These are phyloP conservation scores for Kuschelorhynchus macadamiae DNA, from an alignment of 2,888 invertebrate genomes.

Conservation along the genomic window DNA sequence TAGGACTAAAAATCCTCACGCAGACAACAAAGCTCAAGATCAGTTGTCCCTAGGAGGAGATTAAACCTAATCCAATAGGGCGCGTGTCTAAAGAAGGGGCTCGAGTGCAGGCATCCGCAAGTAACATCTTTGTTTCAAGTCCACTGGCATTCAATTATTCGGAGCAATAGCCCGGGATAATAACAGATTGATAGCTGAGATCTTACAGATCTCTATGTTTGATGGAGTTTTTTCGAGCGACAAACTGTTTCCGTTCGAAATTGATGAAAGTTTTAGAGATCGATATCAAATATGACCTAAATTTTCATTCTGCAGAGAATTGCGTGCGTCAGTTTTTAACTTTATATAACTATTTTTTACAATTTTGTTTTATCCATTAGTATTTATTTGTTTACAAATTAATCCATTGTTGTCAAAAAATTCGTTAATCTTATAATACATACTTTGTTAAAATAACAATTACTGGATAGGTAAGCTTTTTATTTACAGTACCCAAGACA, in stretches of 20 bases:
- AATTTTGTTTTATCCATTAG: no score
- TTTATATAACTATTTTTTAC: no score
- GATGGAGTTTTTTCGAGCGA: conserved; percentile 30
- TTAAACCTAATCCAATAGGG: conserved; percentile 64
- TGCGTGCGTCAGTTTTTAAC: no score
- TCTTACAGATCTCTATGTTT: conserved; percentile 44
- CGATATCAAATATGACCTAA: no score
- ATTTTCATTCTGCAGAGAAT: no score
- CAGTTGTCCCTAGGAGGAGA: conserved; percentile 45
- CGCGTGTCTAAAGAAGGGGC: conserved; percentile 62
- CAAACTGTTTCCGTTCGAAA: conserved; percentile 26
- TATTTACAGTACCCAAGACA: no score
- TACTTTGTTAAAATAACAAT: no score
- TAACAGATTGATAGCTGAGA: conserved; percentile 64
- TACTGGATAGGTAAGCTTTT: no score
- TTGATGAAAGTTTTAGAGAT: conserved; percentile 14
- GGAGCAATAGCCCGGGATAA: conserved; percentile 68
- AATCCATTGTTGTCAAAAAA: no score
- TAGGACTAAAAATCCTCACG: neutral
- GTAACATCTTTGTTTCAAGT: conserved; percentile 70
- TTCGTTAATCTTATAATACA: no score
- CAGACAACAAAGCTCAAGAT: neutral
- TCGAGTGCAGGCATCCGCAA: conserved; percentile 62
- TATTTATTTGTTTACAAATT: no score
- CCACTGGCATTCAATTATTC: conserved; percentile 70